A percentile compares a stretch with the other conserved stretches of the same genome.
Evolutionary conservation across 2,113 vertebrate species (phyloP).

Genomic region (Megaceryle maxima): DNA sequence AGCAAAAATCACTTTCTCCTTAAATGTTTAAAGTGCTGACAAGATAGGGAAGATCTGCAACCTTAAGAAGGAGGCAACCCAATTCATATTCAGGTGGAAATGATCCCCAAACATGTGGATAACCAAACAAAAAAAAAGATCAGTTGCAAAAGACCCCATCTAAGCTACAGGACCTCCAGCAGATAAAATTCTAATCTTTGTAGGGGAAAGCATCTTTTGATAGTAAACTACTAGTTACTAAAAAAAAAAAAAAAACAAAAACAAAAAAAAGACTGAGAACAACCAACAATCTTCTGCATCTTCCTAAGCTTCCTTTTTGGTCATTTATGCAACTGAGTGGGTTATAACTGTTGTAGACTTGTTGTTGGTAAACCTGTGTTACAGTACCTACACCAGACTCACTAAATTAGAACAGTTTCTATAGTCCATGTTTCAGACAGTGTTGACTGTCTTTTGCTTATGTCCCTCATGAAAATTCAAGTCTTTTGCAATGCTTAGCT

Average conservation of each 20-base stretch:
- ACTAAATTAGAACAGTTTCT: background rate
- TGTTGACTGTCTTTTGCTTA: background rate
- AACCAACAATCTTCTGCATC: background rate
- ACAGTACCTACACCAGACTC: background rate
- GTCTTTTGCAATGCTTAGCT: constrained; percentile 35
- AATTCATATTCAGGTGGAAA: background rate
- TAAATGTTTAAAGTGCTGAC: background rate
- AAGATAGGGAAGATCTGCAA: background rate
- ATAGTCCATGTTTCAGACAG: background rate
- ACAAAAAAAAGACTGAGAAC: too few species aligned
- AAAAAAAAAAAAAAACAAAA: background rate
- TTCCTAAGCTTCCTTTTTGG: background rate
- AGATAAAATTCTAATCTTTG: background rate
- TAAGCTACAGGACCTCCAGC: background rate
- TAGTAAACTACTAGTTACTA: background rate
- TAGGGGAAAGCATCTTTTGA: background rate
- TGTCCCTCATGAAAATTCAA: constrained; percentile 49
- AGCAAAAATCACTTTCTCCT: background rate
- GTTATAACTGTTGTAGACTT: background rate
- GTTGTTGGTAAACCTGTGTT: background rate
- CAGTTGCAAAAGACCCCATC: background rate
- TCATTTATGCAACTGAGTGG: background rate
- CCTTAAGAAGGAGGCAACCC: background rate
- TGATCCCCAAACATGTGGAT: background rate
- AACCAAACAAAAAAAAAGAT: background rate